A percentile compares a stretch with the other conserved stretches of the same genome.
Conservation (phyloP, 1,140 invertebrate genomes). For the Pseudomyrmex dendroicus region DNA sequence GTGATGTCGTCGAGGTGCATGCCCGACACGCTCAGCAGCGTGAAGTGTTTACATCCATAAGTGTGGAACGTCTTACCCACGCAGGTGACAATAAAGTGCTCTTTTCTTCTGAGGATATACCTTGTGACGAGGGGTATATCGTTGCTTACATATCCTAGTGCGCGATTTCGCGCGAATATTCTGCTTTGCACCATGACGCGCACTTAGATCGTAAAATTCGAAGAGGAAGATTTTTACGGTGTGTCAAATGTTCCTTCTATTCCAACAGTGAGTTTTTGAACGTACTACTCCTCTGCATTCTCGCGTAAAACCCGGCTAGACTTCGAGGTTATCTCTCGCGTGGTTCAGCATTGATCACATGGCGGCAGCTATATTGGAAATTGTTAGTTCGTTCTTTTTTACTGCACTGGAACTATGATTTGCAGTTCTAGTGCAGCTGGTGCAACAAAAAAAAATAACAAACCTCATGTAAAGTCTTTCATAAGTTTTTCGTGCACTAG, state of each 20-base stretch:
- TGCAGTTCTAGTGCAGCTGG: too few relatives aligned
- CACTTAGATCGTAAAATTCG: background rate
- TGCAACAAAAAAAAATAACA: too few relatives aligned
- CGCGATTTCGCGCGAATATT: slow-evolving; percentile 93
- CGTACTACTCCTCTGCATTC: too few relatives aligned
- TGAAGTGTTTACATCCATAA: slow-evolving; percentile 94
- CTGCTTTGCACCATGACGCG: slow-evolving; percentile 86
- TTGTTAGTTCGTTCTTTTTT: too few relatives aligned
- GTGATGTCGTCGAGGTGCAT: slow-evolving; percentile 93
- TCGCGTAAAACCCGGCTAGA: too few relatives aligned
- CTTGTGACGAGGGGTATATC: slow-evolving; percentile 94
- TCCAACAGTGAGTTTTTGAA: too few relatives aligned
- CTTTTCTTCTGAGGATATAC: slow-evolving; percentile 93
- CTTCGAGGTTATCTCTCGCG: too few relatives aligned
- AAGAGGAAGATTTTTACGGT: background rate
- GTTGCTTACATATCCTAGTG: slow-evolving; percentile 97
- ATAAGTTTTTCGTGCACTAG: too few relatives aligned
- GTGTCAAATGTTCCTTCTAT: background rate
- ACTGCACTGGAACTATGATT: too few relatives aligned
- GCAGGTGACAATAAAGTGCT: slow-evolving; percentile 95
- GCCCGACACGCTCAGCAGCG: slow-evolving; percentile 93
- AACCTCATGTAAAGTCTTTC: too few relatives aligned
- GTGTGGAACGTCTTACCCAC: slow-evolving; percentile 96
- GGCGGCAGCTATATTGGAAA: too few relatives aligned
- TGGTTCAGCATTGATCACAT: too few relatives aligned